A percentile compares a stretch with the other conserved stretches of the same genome.
These are phyloP conservation scores for Alligator mississippiensis DNA, from an alignment of 2,113 vertebrate species.

Conservation along the genomic window DNA sequence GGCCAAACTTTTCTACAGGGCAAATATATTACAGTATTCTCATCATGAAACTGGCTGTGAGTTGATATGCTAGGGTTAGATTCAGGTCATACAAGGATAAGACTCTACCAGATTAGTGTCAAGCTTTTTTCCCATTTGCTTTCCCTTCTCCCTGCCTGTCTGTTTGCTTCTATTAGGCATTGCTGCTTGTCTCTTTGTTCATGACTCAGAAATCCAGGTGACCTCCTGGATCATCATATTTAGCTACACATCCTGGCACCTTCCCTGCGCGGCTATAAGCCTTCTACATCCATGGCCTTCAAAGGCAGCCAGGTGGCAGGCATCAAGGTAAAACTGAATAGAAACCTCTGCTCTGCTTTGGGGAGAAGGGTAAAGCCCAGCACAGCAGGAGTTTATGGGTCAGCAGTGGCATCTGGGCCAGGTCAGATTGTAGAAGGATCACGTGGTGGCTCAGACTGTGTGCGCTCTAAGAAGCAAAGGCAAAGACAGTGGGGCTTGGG, in stretches of 20 bases:
- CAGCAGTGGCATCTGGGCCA: neutral
- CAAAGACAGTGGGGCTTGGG: accelerated
- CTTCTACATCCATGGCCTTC: neutral
- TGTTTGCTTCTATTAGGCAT: neutral
- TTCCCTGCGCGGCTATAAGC: neutral
- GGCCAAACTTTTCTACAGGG: neutral
- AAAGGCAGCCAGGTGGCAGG: neutral
- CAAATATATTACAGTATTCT: neutral
- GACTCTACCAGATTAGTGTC: neutral
- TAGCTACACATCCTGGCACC: neutral
- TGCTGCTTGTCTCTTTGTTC: neutral
- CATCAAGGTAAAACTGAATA: neutral
- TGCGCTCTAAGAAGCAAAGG: neutral
- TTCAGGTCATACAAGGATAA: neutral
- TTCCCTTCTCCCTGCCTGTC: neutral
- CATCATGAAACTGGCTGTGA: neutral
- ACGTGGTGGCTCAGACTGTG: neutral
- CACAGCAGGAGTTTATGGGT: neutral
- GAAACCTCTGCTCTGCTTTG: neutral
- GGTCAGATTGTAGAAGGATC: neutral
- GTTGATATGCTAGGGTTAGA: neutral
- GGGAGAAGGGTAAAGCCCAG: neutral
- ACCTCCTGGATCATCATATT: neutral
- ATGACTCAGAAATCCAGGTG: neutral
- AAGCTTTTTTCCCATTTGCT: neutral